A percentile compares a stretch with the other conserved stretches of the same genome.
Evolutionary conservation across 2,113 vertebrate species (phyloP).

Genomic region (Mohoua ochrocephala): DNA sequence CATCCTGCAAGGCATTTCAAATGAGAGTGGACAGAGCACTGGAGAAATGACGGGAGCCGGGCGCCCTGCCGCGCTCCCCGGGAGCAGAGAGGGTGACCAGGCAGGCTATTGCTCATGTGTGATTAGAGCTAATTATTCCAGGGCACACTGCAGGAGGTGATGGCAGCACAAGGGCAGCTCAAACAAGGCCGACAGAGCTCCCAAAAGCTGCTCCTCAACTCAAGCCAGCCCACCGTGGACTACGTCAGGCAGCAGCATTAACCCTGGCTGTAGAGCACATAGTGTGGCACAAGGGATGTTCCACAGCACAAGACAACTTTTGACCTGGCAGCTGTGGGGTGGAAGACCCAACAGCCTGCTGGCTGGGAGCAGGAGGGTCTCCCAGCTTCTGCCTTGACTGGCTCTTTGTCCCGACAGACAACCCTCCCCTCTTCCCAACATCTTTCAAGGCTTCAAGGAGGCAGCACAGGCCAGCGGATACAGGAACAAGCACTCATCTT

Average conservation of each 20-base stretch:
- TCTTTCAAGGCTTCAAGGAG: neutral
- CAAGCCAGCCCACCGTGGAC: neutral
- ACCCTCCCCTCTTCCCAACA: accelerated
- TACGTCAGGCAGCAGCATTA: accelerated
- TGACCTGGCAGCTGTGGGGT: neutral
- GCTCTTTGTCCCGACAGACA: neutral
- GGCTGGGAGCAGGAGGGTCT: neutral
- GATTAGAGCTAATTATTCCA: conserved; percentile 17
- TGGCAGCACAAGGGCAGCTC: neutral
- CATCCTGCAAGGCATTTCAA: neutral
- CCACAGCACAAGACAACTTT: neutral
- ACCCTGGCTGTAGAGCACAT: accelerated
- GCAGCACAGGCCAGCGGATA: neutral
- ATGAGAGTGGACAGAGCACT: neutral
- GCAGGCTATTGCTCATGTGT: neutral
- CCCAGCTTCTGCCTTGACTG: neutral
- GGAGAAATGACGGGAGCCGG: neutral
- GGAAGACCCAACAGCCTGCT: neutral
- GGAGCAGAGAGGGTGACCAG: neutral
- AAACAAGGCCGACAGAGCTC: neutral
- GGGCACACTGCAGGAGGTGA: neutral
- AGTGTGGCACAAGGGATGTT: neutral
- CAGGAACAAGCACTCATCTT: neutral
- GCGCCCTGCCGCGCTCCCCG: accelerated
- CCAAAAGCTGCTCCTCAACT: neutral